Evolutionary conservation across 2,888 invertebrate genomes (phyloP).

Genomic region (Alcis repandata): DNA sequence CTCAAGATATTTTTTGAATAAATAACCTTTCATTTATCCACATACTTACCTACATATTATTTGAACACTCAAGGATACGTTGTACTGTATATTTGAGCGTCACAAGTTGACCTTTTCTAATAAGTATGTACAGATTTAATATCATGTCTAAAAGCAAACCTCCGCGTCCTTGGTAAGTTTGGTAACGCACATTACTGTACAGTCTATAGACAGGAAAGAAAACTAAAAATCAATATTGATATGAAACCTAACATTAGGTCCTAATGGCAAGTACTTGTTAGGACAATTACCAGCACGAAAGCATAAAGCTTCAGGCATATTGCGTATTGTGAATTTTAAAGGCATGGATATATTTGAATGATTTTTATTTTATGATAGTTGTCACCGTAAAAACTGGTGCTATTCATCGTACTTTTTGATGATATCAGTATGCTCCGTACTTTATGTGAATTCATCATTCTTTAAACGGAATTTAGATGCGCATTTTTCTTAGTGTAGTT

Average conservation of each 20-base stretch:
- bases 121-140: background rate
- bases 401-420: too few relatives aligned
- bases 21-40: too few relatives aligned
- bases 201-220: background rate
- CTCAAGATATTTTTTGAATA: too few relatives aligned
- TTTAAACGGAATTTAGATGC: too few relatives aligned
- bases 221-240: constrained; percentile 1
- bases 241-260: background rate
- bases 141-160: background rate
- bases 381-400: too few relatives aligned
- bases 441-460: too few relatives aligned
- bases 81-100: background rate
- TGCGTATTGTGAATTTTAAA: background rate
- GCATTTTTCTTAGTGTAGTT: background rate
- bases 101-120: constrained; percentile 4
- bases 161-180: constrained; percentile 6
- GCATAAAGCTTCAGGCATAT: background rate
- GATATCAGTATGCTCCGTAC: too few relatives aligned
- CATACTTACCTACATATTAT: too few relatives aligned
- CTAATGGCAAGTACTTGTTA: background rate
- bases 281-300: constrained; percentile 1
- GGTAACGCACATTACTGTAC: background rate
- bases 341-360: too few relatives aligned
- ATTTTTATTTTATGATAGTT: too few relatives aligned
- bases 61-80: too few relatives aligned